Percentiles rank a stretch among this genome's conserved stretches.
phyloP scores from a whole-genome alignment of 2,888 invertebrate genomes.

The Anorthoa munda region DNA sequence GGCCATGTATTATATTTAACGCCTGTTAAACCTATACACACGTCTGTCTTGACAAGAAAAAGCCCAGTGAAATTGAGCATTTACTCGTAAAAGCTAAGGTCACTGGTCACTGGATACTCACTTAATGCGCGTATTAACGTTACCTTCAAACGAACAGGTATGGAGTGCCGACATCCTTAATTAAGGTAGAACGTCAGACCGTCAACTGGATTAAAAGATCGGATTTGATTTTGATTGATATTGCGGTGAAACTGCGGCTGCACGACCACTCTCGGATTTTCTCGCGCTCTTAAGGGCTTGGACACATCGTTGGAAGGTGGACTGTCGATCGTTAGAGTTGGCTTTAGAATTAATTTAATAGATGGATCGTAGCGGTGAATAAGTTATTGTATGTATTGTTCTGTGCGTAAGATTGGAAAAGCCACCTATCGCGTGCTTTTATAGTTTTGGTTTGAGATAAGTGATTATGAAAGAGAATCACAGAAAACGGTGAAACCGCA shows the following conservation, averaged over 20 bases:
- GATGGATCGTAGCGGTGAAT: background rate
- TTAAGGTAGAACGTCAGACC: conserved; percentile 80
- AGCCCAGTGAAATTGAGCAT: conserved; percentile 35
- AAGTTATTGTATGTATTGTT: background rate
- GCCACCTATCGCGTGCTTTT: background rate
- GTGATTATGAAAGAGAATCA: background rate
- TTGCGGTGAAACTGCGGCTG: conserved; percentile 78
- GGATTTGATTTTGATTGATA: conserved; percentile 87
- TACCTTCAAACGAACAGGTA: conserved; percentile 62
- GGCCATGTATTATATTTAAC: background rate
- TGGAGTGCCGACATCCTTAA: conserved; percentile 80
- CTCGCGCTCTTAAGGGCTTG: conserved; percentile 57
- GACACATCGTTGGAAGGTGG: conserved; percentile 24
- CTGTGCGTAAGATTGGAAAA: background rate
- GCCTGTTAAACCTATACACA: background rate
- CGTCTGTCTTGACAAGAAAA: background rate
- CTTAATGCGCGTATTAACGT: conserved; percentile 62
- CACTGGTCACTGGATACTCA: conserved; percentile 54
- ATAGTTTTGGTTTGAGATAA: background rate
- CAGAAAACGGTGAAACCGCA: too few species aligned
- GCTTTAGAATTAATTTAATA: conserved; percentile 43
- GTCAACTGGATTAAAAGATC: conserved; percentile 82
- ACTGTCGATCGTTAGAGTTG: conserved; percentile 5
- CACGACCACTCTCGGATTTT: conserved; percentile 58
- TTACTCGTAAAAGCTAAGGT: conserved; percentile 47